These are phyloP conservation scores for Aplochiton taeniatus DNA, from an alignment of 2,797 vertebrate species.

Conservation along the genomic window DNA sequence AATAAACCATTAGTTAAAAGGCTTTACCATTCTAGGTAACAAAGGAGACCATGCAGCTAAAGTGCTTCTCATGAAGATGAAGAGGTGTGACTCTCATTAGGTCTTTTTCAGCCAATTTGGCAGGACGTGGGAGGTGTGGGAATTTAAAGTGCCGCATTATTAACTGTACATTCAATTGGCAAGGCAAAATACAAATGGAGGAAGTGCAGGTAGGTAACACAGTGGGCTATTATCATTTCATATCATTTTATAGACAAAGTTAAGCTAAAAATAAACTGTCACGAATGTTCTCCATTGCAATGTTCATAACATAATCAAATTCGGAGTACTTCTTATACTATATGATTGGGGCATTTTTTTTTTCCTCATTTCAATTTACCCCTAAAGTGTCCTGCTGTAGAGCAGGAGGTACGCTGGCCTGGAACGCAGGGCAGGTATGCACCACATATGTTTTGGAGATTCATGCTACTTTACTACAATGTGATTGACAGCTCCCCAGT, in stretches of 20 bases:
- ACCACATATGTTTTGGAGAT: slow-evolving; percentile 42
- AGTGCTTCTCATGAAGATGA: too few species aligned
- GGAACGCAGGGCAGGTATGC: slow-evolving; percentile 11
- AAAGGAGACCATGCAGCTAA: too few species aligned
- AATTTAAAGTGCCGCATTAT: not conserved
- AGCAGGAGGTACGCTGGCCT: slow-evolving; percentile 1
- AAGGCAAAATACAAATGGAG: too few species aligned
- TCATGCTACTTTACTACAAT: slow-evolving; percentile 10
- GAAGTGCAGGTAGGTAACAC: too few species aligned
- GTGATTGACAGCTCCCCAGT: slow-evolving; percentile 43
- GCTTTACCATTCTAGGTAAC: slow-evolving; percentile 25
- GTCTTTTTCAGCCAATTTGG: slow-evolving; percentile 15
- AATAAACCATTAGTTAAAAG: slow-evolving; percentile 3
- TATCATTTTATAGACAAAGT: too few species aligned
- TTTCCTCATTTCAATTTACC: too few species aligned
- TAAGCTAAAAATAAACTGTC: not conserved
- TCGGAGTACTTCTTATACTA: too few species aligned
- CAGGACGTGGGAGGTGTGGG: not conserved
- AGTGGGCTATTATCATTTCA: too few species aligned
- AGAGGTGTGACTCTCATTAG: too few species aligned
- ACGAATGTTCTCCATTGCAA: too few species aligned
- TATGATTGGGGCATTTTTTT: too few species aligned
- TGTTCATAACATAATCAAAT: too few species aligned
- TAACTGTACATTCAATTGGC: not conserved
- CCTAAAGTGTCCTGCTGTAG: not conserved